Base-by-base conservation (phyloP, 2,888 invertebrate species). In the Tenthredo notha region DNA sequence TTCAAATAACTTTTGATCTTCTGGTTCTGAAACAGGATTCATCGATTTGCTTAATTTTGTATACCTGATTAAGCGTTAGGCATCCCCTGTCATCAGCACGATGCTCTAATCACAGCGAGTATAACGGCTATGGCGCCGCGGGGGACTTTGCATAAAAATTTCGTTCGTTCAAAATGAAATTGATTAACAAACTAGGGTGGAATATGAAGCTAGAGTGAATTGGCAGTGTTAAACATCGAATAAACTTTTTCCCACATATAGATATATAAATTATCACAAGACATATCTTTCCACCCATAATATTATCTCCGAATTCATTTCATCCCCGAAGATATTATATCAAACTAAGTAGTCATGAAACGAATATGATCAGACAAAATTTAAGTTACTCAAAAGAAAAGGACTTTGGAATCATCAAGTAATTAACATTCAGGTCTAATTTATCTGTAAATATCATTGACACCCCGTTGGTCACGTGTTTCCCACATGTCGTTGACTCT, bases 21-120 rank as follows among this genome's bases (percentile, higher is more conserved):
- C 58, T 40, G 40, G 40, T 37, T 40, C 37, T 80, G 58, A 54
- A 54, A 33, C 29, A 2, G 18, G 40, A 21, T 61, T 61, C 40
- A n/a, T 40, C n/a, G 21, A 61, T 37, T 61, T 21, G 40, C 61
- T 40, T 21, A 90, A 91, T 91, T 91, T 91, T 89, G 91, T 90
- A 92, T 92, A 92, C 92, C 90, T 91, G 91, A 92, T 92, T 91
- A 92, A 92, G 89, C 91, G 90, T 88, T 89, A 89, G 88, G 90
- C 90, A 92, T 91, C 89, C 90, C 89, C 89, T 90, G 91, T 92
- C 91, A 91, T 92, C 92, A 92, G 90, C 92, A 91, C 90, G 90
- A 90, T 89, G 89, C 90, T 78, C 80, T 80, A 80, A 80, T 80
- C 80, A 80, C 80, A 37, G 80, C 61, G 61, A 54, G 77, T 29